Percentiles rank a stretch among this genome's conserved stretches.
Evolutionary conservation across 2,113 vertebrate genomes (phyloP).

Genomic region (Amphiprion percula): DNA sequence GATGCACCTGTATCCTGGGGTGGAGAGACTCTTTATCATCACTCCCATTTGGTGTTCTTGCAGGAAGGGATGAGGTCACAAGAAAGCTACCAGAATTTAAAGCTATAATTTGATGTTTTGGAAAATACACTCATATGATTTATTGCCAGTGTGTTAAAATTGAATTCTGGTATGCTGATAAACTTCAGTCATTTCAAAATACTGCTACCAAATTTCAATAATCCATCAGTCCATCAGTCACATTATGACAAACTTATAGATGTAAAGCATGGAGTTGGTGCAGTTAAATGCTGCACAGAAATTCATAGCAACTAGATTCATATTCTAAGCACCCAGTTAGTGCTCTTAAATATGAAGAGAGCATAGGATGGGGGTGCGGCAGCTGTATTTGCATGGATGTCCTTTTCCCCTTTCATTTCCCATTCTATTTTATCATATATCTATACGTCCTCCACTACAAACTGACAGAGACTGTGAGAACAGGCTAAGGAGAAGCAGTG

Average conservation of each 20-base stretch:
- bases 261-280: background rate
- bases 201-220: background rate
- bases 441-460: slow-evolving; percentile 36
- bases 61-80: too few relatives aligned
- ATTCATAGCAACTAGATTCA: slow-evolving; percentile 8
- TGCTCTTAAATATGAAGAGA: slow-evolving; percentile 7
- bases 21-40: too few relatives aligned
- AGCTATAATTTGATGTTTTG: too few relatives aligned
- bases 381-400: slow-evolving; percentile 15
- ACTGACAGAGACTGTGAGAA: slow-evolving; percentile 42
- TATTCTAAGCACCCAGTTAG: background rate
- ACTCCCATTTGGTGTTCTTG: too few relatives aligned
- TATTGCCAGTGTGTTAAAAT: background rate
- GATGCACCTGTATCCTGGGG: too few relatives aligned
- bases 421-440: slow-evolving; percentile 62
- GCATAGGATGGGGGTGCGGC: background rate
- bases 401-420: slow-evolving; percentile 57
- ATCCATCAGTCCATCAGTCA: background rate
- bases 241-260: background rate
- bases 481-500: slow-evolving; percentile 18
- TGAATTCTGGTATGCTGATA: background rate
- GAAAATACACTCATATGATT: too few relatives aligned
- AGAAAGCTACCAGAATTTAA: too few relatives aligned
- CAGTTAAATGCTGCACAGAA: background rate
- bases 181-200: background rate